Evolutionary conservation across 2,888 invertebrate species (phyloP).

Genomic region (Cerceris ruficornis): DNA sequence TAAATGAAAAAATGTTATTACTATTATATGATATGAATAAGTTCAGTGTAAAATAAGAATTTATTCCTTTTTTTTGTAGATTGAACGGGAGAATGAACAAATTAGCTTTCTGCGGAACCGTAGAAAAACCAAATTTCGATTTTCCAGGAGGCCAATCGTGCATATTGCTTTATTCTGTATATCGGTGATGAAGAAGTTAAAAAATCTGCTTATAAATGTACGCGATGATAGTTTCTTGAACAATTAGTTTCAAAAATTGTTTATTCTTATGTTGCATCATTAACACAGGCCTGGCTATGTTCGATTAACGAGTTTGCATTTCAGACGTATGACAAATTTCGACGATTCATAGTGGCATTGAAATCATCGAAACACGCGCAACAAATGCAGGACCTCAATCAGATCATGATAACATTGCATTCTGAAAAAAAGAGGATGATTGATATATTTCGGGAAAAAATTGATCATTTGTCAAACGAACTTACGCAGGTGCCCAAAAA

Average conservation of each 20-base stretch:
- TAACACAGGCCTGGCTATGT: too few species aligned
- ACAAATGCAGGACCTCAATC: slow-evolving; percentile 43
- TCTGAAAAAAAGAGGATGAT: slow-evolving; percentile 63
- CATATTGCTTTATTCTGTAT: slow-evolving; percentile 49
- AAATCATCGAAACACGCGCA: background rate
- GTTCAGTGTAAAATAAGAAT: background rate
- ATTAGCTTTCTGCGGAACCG: background rate
- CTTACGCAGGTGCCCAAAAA: slow-evolving; percentile 60
- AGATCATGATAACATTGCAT: slow-evolving; percentile 52
- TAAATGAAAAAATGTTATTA: background rate
- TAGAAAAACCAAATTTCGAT: background rate
- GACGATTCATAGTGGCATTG: slow-evolving; percentile 19
- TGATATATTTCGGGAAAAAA: slow-evolving; percentile 58
- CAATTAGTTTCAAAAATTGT: too few species aligned
- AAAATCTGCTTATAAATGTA: slow-evolving; percentile 62
- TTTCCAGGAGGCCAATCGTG: background rate
- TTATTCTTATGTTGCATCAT: too few species aligned
- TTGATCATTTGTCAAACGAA: slow-evolving; percentile 62
- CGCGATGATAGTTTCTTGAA: slow-evolving; percentile 5
- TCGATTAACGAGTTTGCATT: slow-evolving; percentile 30
- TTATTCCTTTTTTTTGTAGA: slow-evolving; percentile 27
- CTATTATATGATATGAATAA: background rate
- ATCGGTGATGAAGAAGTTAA: slow-evolving; percentile 67
- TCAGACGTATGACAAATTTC: slow-evolving; percentile 56
- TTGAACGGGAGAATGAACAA: background rate